phyloP scores from a whole-genome alignment of 2,113 vertebrate species.

The Podarcis muralis region DNA sequence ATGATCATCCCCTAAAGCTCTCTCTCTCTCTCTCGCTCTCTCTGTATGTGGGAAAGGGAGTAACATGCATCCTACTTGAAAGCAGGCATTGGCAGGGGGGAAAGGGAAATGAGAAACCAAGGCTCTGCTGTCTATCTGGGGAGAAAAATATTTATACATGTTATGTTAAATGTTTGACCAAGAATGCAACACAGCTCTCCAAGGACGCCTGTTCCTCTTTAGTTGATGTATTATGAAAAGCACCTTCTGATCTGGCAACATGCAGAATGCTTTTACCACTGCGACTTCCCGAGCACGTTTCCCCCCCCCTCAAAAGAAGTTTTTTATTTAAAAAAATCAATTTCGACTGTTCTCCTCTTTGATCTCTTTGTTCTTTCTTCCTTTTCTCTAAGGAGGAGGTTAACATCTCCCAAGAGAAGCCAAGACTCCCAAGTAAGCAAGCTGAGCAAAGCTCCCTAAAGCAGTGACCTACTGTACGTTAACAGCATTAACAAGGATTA shows the following conservation, averaged over 20 bases:
- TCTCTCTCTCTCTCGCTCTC: too few species aligned
- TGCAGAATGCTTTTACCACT: background rate
- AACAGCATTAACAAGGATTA: rapidly evolving
- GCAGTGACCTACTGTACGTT: rapidly evolving
- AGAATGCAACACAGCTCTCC: conserved; percentile 17
- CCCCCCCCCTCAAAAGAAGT: background rate
- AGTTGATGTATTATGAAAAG: conserved; percentile 2
- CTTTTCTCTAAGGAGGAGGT: conserved; percentile 20
- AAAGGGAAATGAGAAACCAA: background rate
- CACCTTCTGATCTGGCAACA: conserved; percentile 40
- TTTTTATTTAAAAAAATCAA: conserved; percentile 22
- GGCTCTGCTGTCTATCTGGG: conserved; percentile 13
- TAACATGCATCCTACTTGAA: conserved; percentile 31
- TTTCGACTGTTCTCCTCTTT: conserved; percentile 12
- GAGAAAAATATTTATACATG: conserved; percentile 24
- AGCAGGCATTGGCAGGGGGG: background rate
- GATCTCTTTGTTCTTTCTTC: conserved; percentile 30
- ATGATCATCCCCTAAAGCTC: background rate
- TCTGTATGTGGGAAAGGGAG: too few species aligned
- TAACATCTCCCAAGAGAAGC: conserved; percentile 30
- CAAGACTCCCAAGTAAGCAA: background rate
- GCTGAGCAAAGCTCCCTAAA: background rate
- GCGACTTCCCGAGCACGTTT: conserved; percentile 18
- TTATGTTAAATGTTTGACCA: conserved; percentile 44
- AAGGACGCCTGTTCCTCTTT: conserved; percentile 44